Evolutionary conservation across 2,113 vertebrate species (phyloP), one percentile per base, ranked within the genome.

Genomic region (Myrmecophaga tridactyla): DNA sequence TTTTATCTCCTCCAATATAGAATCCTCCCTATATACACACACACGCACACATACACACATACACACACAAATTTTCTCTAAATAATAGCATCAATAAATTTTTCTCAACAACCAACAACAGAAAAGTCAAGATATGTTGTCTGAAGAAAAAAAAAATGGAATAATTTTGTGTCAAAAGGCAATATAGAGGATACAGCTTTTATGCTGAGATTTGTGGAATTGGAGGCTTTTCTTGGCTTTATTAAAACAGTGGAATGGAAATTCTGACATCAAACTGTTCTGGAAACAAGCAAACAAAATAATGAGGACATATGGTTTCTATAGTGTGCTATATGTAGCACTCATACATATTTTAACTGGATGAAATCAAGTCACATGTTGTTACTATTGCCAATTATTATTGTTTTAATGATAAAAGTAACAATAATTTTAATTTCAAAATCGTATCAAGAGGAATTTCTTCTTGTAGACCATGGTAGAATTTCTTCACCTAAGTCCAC

Each of bases 131-230:
- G 39, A 23, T 25, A 18, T 69, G 1, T 10, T 5, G 14, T 86
- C 62, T 51, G 65, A 46, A n/a, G 9, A 7, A 48, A 56, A 56
- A 56, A 56, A 62, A 69, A 81, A 51, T 58, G 36, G 69, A 43
- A 29, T 46, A 23, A 31, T 77, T 73, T 43, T 46, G 36, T 14
- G 41, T 58, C 29, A 73, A 75, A 18, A 90, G 39, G 5, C 4
- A 69, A 0, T 0, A 0, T 43, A 20, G 29, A n/a, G 3, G 9
- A 17, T 15, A 25, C 6, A 2, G 0, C 0, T 72, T 70, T 67
- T 39, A 39, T 15, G 17, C 7, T 31, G 6, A 8, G 8, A 39
- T 48, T 86, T 69, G 12, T 34, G n/a, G 29, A 77, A 25, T 15
- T 27, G 8, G 8, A 63, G 82, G 53, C 23, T 11, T 1, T 65